phyloP scores from a whole-genome alignment of 2,888 invertebrate species.

The Eumacrocentrus americanus region DNA sequence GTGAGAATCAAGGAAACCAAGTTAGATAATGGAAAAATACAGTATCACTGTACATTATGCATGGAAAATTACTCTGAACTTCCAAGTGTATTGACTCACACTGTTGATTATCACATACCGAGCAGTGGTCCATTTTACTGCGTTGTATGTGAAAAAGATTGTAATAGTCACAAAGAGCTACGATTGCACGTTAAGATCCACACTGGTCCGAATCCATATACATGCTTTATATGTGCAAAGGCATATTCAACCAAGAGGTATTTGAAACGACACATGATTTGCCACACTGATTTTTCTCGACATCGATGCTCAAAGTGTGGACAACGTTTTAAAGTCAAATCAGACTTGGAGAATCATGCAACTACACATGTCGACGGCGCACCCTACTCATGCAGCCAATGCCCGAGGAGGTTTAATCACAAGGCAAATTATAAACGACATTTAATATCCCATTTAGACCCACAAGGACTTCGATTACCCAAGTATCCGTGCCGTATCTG shows the following conservation, averaged over 20 bases:
- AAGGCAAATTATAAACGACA: constrained; percentile 58
- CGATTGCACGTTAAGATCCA: constrained; percentile 67
- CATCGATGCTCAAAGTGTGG: constrained; percentile 57
- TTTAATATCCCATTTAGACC: constrained; percentile 54
- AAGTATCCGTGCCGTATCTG: constrained; percentile 67
- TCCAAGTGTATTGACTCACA: constrained; percentile 48
- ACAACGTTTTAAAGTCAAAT: constrained; percentile 48
- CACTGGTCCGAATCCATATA: constrained; percentile 65
- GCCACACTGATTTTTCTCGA: constrained; percentile 55
- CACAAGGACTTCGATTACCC: constrained; percentile 52
- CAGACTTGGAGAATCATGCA: constrained; percentile 51
- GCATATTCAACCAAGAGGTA: constrained; percentile 55
- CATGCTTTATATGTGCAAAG: constrained; percentile 57
- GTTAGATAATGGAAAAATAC: constrained; percentile 39
- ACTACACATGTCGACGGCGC: constrained; percentile 43
- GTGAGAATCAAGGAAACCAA: constrained; percentile 56
- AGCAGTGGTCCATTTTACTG: constrained; percentile 63
- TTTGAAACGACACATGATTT: constrained; percentile 56
- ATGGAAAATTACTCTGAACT: constrained; percentile 51
- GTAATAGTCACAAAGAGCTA: constrained; percentile 65
- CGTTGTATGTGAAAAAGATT: constrained; percentile 67
- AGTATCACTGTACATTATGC: constrained; percentile 57
- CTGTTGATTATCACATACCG: constrained; percentile 55
- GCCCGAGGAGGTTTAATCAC: constrained; percentile 53
- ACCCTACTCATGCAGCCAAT: constrained; percentile 53